phyloP scores from a whole-genome alignment of 2,797 vertebrate species.

The Peromyscus attwateri region DNA sequence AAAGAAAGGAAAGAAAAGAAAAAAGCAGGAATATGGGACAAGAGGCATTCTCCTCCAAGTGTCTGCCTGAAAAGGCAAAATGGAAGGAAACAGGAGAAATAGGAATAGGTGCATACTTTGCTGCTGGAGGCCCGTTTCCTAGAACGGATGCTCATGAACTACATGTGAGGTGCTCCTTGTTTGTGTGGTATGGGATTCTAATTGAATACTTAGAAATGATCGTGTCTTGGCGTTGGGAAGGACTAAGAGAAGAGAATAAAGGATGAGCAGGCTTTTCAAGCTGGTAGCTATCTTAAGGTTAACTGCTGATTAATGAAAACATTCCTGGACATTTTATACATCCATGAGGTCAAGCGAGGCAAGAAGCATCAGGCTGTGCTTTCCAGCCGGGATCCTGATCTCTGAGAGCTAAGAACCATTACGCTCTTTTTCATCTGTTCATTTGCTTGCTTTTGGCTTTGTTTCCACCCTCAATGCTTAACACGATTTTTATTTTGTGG shows the following conservation, averaged over 20 bases:
- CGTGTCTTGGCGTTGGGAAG: not conserved
- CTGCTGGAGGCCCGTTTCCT: fast-evolving
- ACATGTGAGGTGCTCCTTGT: not conserved
- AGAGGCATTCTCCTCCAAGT: not conserved
- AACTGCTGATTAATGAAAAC: not conserved
- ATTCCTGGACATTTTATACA: not conserved
- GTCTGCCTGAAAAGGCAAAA: not conserved
- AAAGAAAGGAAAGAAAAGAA: not conserved
- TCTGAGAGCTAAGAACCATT: not conserved
- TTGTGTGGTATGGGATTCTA: not conserved
- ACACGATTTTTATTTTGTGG: not conserved
- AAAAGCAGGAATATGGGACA: not conserved
- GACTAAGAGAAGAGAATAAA: not conserved
- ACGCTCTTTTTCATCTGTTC: not conserved
- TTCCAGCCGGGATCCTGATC: not conserved
- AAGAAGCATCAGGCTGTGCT: not conserved
- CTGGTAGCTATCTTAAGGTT: not conserved
- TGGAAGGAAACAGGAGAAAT: not conserved
- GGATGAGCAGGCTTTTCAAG: not conserved
- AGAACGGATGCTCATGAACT: not conserved
- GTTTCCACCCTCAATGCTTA: not conserved
- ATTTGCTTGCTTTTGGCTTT: not conserved
- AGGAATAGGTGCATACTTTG: not conserved
- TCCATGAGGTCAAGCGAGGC: not conserved
- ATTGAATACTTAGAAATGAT: not conserved